Conservation (phyloP, 2,113 vertebrate species). For the Anarhynchus alexandrinus region DNA sequence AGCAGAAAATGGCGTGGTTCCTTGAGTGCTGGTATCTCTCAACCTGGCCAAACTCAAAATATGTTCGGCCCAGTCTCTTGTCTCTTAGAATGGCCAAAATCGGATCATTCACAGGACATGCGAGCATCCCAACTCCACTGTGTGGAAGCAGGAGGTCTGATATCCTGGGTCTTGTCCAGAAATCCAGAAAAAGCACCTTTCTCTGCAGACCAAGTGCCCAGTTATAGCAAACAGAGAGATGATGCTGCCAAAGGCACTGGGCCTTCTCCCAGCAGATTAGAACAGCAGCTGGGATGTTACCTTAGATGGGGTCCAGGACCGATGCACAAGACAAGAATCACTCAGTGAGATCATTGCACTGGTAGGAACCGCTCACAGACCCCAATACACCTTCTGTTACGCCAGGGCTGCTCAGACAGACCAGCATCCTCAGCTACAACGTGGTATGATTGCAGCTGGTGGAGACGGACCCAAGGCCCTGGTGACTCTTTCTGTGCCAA, state of each 20-base stretch:
- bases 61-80: background rate
- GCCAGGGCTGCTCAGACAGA: background rate
- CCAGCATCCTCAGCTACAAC: background rate
- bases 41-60: background rate
- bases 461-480: background rate
- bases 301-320: background rate
- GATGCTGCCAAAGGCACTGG: background rate
- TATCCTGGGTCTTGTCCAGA: background rate
- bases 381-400: fast-evolving
- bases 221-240: background rate
- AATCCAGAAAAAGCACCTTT: background rate
- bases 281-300: background rate
- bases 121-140: background rate
- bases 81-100: background rate
- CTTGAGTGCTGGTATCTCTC: background rate
- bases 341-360: background rate
- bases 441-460: background rate
- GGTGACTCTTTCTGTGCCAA: background rate
- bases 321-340: background rate
- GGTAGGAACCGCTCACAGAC: fast-evolving
- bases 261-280: background rate
- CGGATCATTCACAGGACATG: background rate
- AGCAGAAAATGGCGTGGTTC: background rate
- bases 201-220: background rate
- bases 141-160: background rate